Evolutionary conservation across 2,797 vertebrate genomes (phyloP).

Genomic region (Selene dorsalis): DNA sequence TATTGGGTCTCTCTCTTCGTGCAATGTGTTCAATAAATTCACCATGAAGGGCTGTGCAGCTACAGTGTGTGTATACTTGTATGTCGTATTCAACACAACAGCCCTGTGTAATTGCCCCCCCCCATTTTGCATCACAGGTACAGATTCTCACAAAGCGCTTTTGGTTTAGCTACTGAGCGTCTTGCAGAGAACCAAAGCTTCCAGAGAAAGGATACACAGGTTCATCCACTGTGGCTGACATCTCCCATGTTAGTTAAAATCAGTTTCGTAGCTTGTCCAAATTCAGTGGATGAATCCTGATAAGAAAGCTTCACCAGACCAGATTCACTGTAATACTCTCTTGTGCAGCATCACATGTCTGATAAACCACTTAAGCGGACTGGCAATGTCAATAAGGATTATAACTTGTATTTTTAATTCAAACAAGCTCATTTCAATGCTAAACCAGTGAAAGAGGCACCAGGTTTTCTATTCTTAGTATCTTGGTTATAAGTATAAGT

Average conservation of each 20-base stretch:
- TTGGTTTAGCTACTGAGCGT: slow-evolving; percentile 28
- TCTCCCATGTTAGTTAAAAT: neutral
- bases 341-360: neutral
- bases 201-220: neutral
- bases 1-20: neutral
- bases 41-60: slow-evolving; percentile 3
- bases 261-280: neutral
- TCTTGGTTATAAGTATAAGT: neutral
- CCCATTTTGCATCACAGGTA: slow-evolving; percentile 30
- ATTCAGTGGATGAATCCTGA: slow-evolving; percentile 13
- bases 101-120: neutral
- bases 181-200: neutral
- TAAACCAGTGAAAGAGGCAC: neutral
- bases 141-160: slow-evolving; percentile 38
- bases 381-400: neutral
- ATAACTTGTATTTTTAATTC: neutral
- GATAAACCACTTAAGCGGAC: neutral
- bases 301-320: slow-evolving; percentile 13
- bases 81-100: slow-evolving; percentile 15
- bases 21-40: slow-evolving; percentile 2
- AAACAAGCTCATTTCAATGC: neutral
- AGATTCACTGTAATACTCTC: slow-evolving; percentile 1
- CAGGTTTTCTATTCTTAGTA: slow-evolving; percentile 9
- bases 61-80: neutral
- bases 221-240: neutral